Conservation (phyloP, 1,140 invertebrate genomes). For the Brachionus manjavacas region DNA sequence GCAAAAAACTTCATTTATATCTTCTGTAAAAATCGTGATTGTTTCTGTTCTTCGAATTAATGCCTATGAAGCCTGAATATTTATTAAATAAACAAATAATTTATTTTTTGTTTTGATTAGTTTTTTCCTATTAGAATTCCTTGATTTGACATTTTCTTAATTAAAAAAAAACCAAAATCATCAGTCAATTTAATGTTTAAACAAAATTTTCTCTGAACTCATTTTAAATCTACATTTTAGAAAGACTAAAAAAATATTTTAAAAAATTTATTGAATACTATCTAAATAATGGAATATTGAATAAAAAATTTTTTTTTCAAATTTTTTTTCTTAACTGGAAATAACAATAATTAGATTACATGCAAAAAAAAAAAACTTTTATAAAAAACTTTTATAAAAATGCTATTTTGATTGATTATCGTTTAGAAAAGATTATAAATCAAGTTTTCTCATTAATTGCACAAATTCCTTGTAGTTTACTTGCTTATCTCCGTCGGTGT, state of each 20-base stretch:
- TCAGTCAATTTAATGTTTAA: too few species aligned
- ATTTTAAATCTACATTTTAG: too few species aligned
- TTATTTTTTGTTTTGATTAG: too few species aligned
- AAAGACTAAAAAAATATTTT: neutral
- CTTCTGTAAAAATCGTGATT: too few species aligned
- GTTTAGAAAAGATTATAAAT: neutral
- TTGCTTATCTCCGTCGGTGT: slow-evolving; percentile 39
- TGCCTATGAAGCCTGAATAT: too few species aligned
- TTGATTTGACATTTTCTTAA: too few species aligned
- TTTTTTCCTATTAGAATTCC: too few species aligned
- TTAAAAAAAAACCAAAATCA: too few species aligned
- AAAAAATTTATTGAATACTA: neutral
- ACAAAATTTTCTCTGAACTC: too few species aligned
- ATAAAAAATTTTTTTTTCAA: neutral
- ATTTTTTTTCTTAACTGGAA: neutral
- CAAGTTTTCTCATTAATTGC: slow-evolving; percentile 40
- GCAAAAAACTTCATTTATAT: too few species aligned
- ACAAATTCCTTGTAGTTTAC: slow-evolving; percentile 42
- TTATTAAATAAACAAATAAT: too few species aligned
- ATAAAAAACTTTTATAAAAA: neutral
- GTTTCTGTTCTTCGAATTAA: too few species aligned
- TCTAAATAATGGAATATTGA: slow-evolving; percentile 1
- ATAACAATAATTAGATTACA: slow-evolving; percentile 7
- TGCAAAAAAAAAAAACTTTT: neutral
- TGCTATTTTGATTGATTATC: neutral